Evolutionary conservation across 2,113 vertebrate species (phyloP).

Genomic region (Oncorhynchus mykiss): DNA sequence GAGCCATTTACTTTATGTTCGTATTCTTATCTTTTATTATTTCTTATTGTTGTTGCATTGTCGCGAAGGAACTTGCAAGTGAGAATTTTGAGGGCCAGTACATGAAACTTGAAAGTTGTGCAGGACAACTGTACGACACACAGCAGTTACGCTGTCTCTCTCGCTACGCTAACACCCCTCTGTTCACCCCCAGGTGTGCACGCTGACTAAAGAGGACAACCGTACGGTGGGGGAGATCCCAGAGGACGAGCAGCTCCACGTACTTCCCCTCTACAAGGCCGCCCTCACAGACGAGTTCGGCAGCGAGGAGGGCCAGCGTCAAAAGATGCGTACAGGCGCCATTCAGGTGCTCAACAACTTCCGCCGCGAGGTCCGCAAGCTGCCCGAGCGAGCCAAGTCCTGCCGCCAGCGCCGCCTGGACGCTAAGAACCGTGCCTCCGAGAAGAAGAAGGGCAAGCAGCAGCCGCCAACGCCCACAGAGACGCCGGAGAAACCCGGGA

Average conservation of each 20-base stretch:
- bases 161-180: not conserved
- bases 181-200: conserved; percentile 82
- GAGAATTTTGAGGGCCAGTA: too few relatives aligned
- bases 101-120: too few relatives aligned
- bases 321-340: conserved; percentile 87
- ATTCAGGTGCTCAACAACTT: conserved; percentile 93
- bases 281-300: conserved; percentile 92
- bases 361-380: conserved; percentile 90
- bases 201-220: conserved; percentile 95
- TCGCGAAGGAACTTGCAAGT: too few relatives aligned
- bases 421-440: conserved; percentile 83
- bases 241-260: conserved; percentile 95
- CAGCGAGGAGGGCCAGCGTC: conserved; percentile 86
- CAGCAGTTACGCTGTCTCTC: too few relatives aligned
- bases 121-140: too few relatives aligned
- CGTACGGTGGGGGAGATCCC: conserved; percentile 85
- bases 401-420: conserved; percentile 93
- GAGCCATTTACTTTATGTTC: too few relatives aligned
- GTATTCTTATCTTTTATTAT: too few relatives aligned
- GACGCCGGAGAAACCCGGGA: conserved; percentile 83
- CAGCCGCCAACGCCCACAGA: conserved; percentile 64
- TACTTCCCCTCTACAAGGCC: conserved; percentile 92
- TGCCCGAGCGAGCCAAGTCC: conserved; percentile 90
- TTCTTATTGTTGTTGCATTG: too few relatives aligned
- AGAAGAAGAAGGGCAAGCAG: conserved; percentile 86